Evolutionary conservation across 2,888 invertebrate genomes (phyloP), one percentile per base, ranked within the genome.

Genomic region (Eustalomyia histrio): DNA sequence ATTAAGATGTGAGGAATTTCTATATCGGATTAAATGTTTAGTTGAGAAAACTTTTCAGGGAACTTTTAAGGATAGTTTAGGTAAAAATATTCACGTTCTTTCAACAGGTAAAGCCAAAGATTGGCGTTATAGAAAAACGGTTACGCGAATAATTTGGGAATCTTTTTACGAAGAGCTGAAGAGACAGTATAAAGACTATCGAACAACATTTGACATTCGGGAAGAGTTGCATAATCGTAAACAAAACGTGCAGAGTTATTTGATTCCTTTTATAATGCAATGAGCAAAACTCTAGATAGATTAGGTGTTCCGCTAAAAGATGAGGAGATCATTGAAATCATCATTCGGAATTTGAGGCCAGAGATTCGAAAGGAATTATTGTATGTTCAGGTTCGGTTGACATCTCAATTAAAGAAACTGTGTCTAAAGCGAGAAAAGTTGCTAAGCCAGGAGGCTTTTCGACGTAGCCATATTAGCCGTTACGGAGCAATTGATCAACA

Each of bases 291-390:
- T 50, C 5, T 33, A 21, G 74, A 74, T 50, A 12, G 17, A 16
- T 29, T 74, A 50, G 6, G 57, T 0, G 2, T 52, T 18, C 65
- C 65, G 1, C 8, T 65, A 21, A 12, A 33, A n/a, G 74, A 65
- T 33, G 43, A 57, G n/a, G 73, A 73, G 21, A 9, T 73, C 1
- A 73, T 73, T 18, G 73, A 73, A 57, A 73, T 73, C 18, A 29
- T 60, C 3, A 53, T 10, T 17, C 14, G 63, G 16, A 72, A 72
- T 29, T 35, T 72, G n/a, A 29, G 18, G 35, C 53, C 61, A 1
- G 63, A 72, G 10, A 61, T 72, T 18, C 61, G 61, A 7, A 29
- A 67, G 33, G n/a, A n/a, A n/a, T n/a, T n/a, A n/a, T n/a, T n/a
- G n/a, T n/a, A n/a, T n/a, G n/a, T n/a, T n/a, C n/a, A 33, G 2